These are phyloP conservation scores for Aradus depressus DNA, from an alignment of 2,888 invertebrate species.

Conservation along the genomic window DNA sequence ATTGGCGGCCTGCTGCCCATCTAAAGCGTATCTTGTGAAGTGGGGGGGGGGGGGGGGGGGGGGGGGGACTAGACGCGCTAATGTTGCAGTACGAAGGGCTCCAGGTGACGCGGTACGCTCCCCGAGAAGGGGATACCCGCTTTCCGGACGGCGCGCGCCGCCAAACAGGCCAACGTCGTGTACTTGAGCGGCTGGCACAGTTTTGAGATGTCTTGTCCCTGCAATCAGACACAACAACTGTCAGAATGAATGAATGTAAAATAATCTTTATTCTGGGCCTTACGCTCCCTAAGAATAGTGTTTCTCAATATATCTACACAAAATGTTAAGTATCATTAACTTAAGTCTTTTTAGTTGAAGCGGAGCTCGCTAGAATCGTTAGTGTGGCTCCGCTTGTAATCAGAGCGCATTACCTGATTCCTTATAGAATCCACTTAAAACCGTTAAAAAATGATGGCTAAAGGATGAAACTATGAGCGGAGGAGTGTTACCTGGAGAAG, in stretches of 20 bases:
- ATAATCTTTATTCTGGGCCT: no score
- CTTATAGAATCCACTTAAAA: no score
- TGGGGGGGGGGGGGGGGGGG: not conserved
- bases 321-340: no score
- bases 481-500: slow-evolving; percentile 18
- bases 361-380: no score
- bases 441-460: not conserved
- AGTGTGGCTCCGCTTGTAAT: no score
- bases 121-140: slow-evolving; percentile 35
- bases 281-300: no score
- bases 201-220: slow-evolving; percentile 38
- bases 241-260: no score
- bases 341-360: no score
- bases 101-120: slow-evolving; percentile 26
- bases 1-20: no score
- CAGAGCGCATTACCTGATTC: no score
- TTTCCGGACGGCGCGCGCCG: slow-evolving; percentile 59
- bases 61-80: slow-evolving; percentile 14
- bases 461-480: not conserved
- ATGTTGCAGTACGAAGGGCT: slow-evolving; percentile 26
- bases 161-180: slow-evolving; percentile 72
- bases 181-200: slow-evolving; percentile 65
- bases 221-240: not conserved
- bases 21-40: no score
- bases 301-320: no score